phyloP scores from a whole-genome alignment of 2,797 vertebrate species.

The Cacajao melanocephalus region DNA sequence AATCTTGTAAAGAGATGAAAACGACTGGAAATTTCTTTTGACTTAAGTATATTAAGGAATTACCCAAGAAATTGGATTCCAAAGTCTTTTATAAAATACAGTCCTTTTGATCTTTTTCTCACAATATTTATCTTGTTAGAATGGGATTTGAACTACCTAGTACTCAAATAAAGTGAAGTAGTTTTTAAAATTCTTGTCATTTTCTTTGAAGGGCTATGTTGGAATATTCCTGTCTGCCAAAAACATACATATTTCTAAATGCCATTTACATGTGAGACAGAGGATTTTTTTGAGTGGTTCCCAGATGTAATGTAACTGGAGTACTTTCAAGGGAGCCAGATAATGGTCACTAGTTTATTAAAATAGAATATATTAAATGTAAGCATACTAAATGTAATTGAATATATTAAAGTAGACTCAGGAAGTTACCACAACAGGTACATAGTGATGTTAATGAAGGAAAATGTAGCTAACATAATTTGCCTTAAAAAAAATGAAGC shows the following conservation, averaged over 20 bases:
- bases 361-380: not conserved
- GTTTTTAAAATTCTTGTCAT: conserved; percentile 15
- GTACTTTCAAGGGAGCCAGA: not conserved
- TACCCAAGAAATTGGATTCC: conserved; percentile 61
- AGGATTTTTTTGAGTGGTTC: not conserved
- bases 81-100: conserved; percentile 56
- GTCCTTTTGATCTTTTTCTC: conserved; percentile 57
- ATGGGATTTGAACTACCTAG: conserved; percentile 65
- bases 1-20: conserved; percentile 73
- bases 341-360: not conserved
- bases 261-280: not conserved
- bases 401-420: not conserved
- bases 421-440: conserved; percentile 55
- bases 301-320: not conserved
- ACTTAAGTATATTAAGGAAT: conserved; percentile 65
- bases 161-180: conserved; percentile 42
- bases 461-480: conserved; percentile 60
- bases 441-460: conserved; percentile 51
- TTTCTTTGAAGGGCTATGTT: conserved; percentile 37
- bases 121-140: conserved; percentile 71
- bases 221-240: conserved; percentile 38
- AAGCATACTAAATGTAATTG: not conserved
- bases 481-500: conserved; percentile 63
- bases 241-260: conserved; percentile 8
- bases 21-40: conserved; percentile 65